Conservation (phyloP, 53 echinoderm and acorn worm species). For the Mesocentrotus franciscanus region DNA sequence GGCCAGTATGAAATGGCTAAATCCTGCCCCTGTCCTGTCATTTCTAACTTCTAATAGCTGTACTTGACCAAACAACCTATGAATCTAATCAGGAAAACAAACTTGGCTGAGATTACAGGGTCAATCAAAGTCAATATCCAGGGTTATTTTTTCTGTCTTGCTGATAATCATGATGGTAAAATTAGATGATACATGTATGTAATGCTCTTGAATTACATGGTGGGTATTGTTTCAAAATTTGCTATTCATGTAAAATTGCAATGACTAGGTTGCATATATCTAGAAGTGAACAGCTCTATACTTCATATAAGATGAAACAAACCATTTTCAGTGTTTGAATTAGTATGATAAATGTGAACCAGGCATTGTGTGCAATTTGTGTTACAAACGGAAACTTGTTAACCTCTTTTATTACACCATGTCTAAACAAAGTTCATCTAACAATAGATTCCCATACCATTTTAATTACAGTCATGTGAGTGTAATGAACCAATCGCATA, state of each 20-base stretch:
- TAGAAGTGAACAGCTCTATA: no score
- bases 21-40: no score
- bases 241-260: no score
- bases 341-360: neutral
- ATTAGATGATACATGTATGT: no score
- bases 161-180: no score
- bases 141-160: no score
- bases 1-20: neutral
- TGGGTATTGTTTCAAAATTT: no score
- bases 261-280: no score
- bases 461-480: constrained; percentile 27
- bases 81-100: neutral
- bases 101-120: neutral
- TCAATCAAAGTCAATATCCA: neutral
- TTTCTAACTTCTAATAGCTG: neutral
- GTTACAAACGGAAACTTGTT: neutral
- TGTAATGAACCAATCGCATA: neutral
- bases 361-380: neutral
- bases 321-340: neutral
- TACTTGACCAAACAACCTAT: neutral
- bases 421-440: constrained; percentile 14
- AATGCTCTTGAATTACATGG: no score
- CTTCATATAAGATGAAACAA: no score
- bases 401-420: neutral
- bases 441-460: constrained; percentile 28